phyloP scores from a whole-genome alignment of 2,888 invertebrate genomes.

The Ophonus ardosiacus region DNA sequence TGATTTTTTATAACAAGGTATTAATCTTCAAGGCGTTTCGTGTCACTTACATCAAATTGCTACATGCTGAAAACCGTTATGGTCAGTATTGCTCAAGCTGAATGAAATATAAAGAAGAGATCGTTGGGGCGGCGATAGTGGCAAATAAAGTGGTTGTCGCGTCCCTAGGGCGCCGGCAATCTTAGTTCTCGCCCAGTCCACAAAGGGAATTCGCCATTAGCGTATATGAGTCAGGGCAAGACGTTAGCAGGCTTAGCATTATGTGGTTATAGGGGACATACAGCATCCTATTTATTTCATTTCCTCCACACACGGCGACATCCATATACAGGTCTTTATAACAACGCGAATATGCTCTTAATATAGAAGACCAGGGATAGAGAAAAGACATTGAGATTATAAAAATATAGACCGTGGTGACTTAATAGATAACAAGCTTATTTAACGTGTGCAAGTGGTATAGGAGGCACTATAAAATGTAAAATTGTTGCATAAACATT shows the following conservation, averaged over 20 bases:
- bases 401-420: not conserved
- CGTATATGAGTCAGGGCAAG: constrained; percentile 53
- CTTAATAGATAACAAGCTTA: too few relatives aligned
- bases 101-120: constrained; percentile 64
- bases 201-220: constrained; percentile 64
- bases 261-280: constrained; percentile 27
- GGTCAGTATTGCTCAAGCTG: constrained; percentile 55
- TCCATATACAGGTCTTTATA: constrained; percentile 16
- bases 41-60: not conserved
- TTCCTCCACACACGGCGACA: constrained; percentile 54
- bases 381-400: not conserved
- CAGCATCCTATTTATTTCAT: constrained; percentile 54
- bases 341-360: constrained; percentile 23
- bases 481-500: too few relatives aligned
- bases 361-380: not conserved
- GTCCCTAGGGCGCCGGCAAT: constrained; percentile 60
- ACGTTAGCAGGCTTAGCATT: constrained; percentile 43
- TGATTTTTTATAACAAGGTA: too few relatives aligned
- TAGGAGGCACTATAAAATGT: too few relatives aligned
- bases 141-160: constrained; percentile 63
- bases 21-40: too few relatives aligned
- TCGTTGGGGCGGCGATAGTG: constrained; percentile 53
- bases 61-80: not conserved
- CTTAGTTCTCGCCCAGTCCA: constrained; percentile 49
- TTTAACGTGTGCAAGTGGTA: too few relatives aligned